Percentiles rank a stretch among this genome's conserved stretches.
Evolutionary conservation across 1,140 invertebrate species (phyloP).

Genomic region (Pachypsylla venusta): DNA sequence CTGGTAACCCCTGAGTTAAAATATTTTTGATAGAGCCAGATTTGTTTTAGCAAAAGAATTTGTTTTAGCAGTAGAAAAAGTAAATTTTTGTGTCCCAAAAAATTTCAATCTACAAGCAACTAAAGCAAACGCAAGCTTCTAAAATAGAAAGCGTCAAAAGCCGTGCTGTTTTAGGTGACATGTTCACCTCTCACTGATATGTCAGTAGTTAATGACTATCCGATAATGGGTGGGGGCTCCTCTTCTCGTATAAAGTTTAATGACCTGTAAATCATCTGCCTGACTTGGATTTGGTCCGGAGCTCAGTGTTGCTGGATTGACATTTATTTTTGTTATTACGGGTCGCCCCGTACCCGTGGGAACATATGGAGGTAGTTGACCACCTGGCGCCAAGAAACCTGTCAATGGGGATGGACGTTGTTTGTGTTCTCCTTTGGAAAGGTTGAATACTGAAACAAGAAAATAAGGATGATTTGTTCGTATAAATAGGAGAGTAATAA

Average conservation of each 20-base stretch:
- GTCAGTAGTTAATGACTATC: slow-evolving; percentile 7
- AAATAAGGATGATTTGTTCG: not conserved
- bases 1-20: too few species aligned
- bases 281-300: not conserved
- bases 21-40: too few species aligned
- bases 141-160: not conserved
- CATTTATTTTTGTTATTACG: not conserved
- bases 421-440: slow-evolving; percentile 22
- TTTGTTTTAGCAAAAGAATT: too few species aligned
- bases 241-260: not conserved
- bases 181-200: slow-evolving; percentile 4
- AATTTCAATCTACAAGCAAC: too few species aligned
- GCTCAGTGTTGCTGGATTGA: not conserved
- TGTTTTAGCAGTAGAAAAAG: too few species aligned
- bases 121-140: too few species aligned
- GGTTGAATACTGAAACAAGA: not conserved
- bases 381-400: slow-evolving; percentile 40
- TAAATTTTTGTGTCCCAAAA: too few species aligned
- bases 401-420: slow-evolving; percentile 32
- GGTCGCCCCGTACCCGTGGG: not conserved
- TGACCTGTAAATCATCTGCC: slow-evolving; percentile 6
- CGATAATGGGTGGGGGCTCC: not conserved
- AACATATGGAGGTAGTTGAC: slow-evolving; percentile 31
- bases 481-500: too few species aligned
- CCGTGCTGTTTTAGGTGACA: not conserved